Evolutionary conservation across 2,888 invertebrate genomes (phyloP), one percentile per base, ranked within the genome.

Genomic region (Oligia strigilis): DNA sequence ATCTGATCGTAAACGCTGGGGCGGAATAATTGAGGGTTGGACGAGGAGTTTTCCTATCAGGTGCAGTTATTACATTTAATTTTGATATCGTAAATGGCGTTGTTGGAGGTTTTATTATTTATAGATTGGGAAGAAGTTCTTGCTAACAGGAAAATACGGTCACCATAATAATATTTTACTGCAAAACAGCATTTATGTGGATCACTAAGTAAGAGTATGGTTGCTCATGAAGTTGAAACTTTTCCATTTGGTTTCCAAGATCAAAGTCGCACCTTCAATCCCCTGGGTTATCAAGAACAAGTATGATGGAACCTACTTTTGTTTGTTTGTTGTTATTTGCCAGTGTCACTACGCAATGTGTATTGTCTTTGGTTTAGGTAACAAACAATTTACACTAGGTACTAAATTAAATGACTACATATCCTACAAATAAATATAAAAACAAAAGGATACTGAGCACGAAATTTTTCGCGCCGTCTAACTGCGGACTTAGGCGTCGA

Each of bases 11-110:
- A 76, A 82, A 87, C 49, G 67, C 46, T 29, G 69, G 80, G 83
- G 87, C 43, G 86, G 84, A 82, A 76, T 83, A 85, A 87, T 87
- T 82, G 79, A 73, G 73, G 72, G 66, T 67, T 70, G 49, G 23
- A 40, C 23, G 72, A 69, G 70, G 69, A 75, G 66, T 23, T 36
- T 36, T 11, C 36, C 52, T n/a, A 72, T 78, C 75, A 62, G 62
- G 55, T 84, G 86, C 60, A 82, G 72, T 78, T 82, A 67, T 74
- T 79, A 76, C 72, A 79, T 79, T 82, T 76, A 67, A 86, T 75
- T 79, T 79, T 76, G 43, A 60, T 82, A 52, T 17, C 14, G 11
- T 64, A 52, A 80, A 65, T 75, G 60, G 46, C 2, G n/a, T 46
- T 36, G 17, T n/a, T 23, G 13, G 14, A 52, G 4, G 23, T 66